Conservation (phyloP, 2,113 vertebrate genomes). For the Rhadina sibilatrix region DNA sequence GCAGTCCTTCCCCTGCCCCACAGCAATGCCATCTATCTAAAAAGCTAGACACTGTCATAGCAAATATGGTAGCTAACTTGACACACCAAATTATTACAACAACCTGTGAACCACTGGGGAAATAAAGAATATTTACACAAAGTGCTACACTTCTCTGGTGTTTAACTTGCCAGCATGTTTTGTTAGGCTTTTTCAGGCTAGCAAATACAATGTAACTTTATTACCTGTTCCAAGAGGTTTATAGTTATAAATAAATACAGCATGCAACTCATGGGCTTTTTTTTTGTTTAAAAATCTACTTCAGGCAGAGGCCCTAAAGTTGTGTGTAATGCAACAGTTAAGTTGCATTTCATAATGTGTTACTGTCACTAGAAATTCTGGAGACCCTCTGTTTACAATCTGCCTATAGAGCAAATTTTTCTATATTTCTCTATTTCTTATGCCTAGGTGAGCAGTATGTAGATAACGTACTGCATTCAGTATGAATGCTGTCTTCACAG, state of each 20-base stretch:
- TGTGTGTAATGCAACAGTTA: not conserved
- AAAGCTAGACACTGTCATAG: not conserved
- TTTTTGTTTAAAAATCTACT: not conserved
- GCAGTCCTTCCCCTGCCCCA: not conserved
- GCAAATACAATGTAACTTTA: not conserved
- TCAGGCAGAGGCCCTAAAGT: not conserved
- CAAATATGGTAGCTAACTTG: not conserved
- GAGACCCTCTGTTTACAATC: not conserved
- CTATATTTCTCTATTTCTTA: not conserved
- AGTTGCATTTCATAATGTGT: not conserved
- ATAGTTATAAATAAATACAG: not conserved
- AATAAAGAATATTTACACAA: not conserved
- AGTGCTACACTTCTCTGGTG: not conserved
- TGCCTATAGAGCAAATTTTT: not conserved
- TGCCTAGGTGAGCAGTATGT: not conserved
- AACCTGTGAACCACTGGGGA: not conserved
- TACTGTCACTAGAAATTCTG: not conserved
- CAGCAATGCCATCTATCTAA: not conserved
- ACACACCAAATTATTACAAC: not conserved
- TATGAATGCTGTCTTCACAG: not conserved
- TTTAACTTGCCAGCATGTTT: not conserved
- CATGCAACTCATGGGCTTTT: not conserved
- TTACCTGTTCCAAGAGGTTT: not conserved
- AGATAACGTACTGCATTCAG: not conserved
- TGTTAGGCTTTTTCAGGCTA: constrained; percentile 7